phyloP scores from a whole-genome alignment of 2,888 invertebrate species.

The Exocentrus adspersus region DNA sequence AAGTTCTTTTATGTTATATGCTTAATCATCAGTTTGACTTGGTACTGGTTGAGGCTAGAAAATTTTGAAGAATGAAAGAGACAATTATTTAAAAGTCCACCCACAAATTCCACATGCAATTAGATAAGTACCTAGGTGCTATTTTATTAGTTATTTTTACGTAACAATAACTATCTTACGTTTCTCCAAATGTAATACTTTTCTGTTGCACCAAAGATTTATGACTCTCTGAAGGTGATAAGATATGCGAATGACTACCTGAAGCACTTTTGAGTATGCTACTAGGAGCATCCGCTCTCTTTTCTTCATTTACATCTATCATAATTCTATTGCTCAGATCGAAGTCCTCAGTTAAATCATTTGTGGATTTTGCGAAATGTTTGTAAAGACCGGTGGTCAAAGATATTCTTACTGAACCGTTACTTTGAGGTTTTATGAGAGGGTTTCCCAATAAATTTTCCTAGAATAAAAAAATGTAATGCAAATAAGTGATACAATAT shows the following conservation, averaged over 20 bases:
- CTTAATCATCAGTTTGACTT: not conserved
- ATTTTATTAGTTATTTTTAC: no score
- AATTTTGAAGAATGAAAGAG: not conserved
- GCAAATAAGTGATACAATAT: no score
- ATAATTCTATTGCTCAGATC: conserved; percentile 56
- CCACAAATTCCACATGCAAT: conserved; percentile 16
- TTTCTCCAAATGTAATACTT: conserved; percentile 64
- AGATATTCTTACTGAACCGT: conserved; percentile 61
- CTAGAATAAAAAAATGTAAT: conserved; percentile 52
- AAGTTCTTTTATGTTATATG: no score
- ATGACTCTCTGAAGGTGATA: conserved; percentile 43
- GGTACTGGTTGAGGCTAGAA: not conserved
- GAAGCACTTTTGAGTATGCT: conserved; percentile 66
- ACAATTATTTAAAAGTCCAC: not conserved
- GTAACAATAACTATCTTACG: conserved; percentile 62
- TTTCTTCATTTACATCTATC: conserved; percentile 57
- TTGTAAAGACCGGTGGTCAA: conserved; percentile 55
- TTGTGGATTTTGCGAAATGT: conserved; percentile 59
- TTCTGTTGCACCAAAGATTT: conserved; percentile 61
- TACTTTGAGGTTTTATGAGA: conserved; percentile 58
- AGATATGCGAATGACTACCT: conserved; percentile 47
- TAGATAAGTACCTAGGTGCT: not conserved
- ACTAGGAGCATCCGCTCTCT: conserved; percentile 59
- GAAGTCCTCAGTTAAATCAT: conserved; percentile 50
- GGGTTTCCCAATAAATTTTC: conserved; percentile 57